Evolutionary conservation across 1,140 invertebrate genomes (phyloP).

Genomic region (Capitella teleta): DNA sequence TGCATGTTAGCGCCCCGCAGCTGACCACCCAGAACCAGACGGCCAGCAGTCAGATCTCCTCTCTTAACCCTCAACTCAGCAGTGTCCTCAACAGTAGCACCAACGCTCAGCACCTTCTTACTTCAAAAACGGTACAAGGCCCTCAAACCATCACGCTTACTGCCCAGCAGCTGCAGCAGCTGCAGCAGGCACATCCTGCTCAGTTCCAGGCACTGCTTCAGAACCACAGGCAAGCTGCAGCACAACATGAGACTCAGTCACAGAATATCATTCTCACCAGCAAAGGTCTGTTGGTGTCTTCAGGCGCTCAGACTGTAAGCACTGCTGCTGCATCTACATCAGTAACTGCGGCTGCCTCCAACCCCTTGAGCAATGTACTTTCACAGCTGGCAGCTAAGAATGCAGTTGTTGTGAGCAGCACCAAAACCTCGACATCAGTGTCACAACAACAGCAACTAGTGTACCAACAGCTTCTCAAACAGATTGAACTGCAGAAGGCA

Average conservation of each 20-base stretch:
- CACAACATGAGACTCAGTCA: slow-evolving; percentile 14
- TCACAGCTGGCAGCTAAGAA: too few species aligned
- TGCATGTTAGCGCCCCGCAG: too few species aligned
- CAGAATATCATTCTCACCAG: not conserved
- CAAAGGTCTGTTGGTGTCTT: not conserved
- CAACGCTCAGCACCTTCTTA: slow-evolving; percentile 3
- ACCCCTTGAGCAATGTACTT: too few species aligned
- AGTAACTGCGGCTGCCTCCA: not conserved
- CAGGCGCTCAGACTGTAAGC: not conserved
- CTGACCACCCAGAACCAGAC: too few species aligned
- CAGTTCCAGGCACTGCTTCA: not conserved
- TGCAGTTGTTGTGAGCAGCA: too few species aligned
- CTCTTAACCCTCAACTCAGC: too few species aligned
- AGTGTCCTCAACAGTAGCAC: not conserved
- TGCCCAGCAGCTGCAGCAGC: slow-evolving; percentile 14
- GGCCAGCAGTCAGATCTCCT: too few species aligned
- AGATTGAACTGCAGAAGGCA: too few species aligned
- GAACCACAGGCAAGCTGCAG: slow-evolving; percentile 13
- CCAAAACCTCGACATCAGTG: too few species aligned
- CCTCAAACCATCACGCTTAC: slow-evolving; percentile 27
- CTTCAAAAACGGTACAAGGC: slow-evolving; percentile 33
- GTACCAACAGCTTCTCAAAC: too few species aligned
- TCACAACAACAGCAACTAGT: too few species aligned
- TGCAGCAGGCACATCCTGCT: slow-evolving; percentile 1
- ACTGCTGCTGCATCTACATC: not conserved